Percentiles rank a stretch among this genome's conserved stretches.
Conservation (phyloP, 2,797 vertebrate species). For the Dendrocincla fuliginosa region DNA sequence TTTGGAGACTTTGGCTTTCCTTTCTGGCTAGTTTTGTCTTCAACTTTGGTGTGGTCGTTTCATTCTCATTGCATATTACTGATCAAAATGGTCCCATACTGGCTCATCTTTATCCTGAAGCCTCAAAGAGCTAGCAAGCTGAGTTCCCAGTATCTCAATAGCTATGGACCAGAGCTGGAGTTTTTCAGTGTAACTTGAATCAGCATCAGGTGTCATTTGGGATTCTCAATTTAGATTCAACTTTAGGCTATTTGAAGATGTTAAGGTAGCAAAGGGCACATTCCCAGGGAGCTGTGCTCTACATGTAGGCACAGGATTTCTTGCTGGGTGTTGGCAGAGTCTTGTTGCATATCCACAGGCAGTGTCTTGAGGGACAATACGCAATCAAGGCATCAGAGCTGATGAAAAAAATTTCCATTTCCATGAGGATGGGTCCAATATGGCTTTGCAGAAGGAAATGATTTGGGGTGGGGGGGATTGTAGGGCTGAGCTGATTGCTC, state of each 20-base stretch:
- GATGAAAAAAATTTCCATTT: neutral
- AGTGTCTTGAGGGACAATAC: accelerated
- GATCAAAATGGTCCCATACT: neutral
- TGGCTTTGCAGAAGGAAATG: neutral
- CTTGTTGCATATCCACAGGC: neutral
- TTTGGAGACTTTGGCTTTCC: neutral
- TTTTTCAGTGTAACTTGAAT: neutral
- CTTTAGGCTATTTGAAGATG: neutral
- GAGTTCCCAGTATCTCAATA: neutral
- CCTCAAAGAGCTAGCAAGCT: neutral
- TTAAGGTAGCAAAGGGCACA: neutral
- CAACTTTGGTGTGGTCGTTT: neutral
- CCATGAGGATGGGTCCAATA: neutral
- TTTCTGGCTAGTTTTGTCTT: neutral
- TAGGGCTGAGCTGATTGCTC: neutral
- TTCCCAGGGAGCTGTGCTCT: neutral
- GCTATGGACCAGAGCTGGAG: neutral
- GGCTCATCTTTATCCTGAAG: neutral
- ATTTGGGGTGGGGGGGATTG: neutral
- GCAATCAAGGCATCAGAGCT: neutral
- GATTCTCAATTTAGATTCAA: neutral
- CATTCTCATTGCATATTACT: neutral
- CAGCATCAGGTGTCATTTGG: neutral
- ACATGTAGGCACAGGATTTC: neutral
- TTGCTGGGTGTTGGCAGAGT: neutral